Evolutionary conservation across 2,888 invertebrate genomes (phyloP).

Genomic region (Chymomyza amoena): DNA sequence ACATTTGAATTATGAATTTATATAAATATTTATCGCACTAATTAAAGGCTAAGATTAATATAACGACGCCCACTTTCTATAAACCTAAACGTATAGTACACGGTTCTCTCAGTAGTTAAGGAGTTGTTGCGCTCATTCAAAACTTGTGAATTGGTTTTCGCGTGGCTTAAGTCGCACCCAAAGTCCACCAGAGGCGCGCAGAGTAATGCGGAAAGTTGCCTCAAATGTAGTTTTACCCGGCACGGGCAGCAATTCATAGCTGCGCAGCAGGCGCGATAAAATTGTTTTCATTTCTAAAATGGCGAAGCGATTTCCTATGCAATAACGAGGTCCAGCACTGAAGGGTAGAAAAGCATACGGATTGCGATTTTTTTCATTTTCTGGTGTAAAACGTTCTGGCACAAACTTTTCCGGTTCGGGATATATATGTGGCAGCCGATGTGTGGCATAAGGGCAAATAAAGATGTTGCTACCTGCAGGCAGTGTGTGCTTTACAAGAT

Average conservation of each 20-base stretch:
- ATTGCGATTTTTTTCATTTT: slow-evolving; percentile 80
- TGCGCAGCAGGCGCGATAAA: slow-evolving; percentile 80
- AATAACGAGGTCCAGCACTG: slow-evolving; percentile 82
- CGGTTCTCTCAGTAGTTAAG: neutral
- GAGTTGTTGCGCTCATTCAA: slow-evolving; percentile 5
- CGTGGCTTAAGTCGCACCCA: slow-evolving; percentile 80
- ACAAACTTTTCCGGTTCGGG: slow-evolving; percentile 81
- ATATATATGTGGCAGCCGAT: slow-evolving; percentile 81
- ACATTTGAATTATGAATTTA: slow-evolving; percentile 67
- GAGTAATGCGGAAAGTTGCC: slow-evolving; percentile 80
- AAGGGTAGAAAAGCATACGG: slow-evolving; percentile 82
- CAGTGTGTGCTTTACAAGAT: slow-evolving; percentile 78
- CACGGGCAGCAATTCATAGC: slow-evolving; percentile 79
- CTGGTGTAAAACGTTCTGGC: slow-evolving; percentile 81
- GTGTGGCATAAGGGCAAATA: slow-evolving; percentile 81
- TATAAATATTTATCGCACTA: slow-evolving; percentile 65
- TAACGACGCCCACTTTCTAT: slow-evolving; percentile 46
- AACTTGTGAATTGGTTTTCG: slow-evolving; percentile 29
- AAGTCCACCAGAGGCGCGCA: slow-evolving; percentile 81
- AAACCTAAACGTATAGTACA: neutral
- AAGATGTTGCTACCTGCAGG: slow-evolving; percentile 81
- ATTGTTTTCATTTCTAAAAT: slow-evolving; percentile 82
- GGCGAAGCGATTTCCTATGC: slow-evolving; percentile 82
- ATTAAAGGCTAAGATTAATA: slow-evolving; percentile 60
- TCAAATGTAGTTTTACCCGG: slow-evolving; percentile 80